Conservation (phyloP, 37 sponge, comb jelly and placozoan species). For the Tethya wilhelma region DNA sequence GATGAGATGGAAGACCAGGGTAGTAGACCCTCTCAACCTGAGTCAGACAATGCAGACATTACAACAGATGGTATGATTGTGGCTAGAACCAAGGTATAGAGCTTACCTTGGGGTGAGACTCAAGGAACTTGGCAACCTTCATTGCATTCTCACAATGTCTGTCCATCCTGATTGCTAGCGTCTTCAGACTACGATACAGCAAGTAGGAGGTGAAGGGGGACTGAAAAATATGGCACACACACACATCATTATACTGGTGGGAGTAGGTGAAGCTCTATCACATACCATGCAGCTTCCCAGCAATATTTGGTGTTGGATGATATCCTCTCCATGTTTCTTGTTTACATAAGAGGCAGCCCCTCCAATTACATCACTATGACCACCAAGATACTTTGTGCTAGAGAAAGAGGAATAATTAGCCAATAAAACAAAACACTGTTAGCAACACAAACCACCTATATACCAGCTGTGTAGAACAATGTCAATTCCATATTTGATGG, state of each 20-base stretch:
- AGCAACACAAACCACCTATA: neutral
- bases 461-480: slow-evolving; percentile 75
- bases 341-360: slow-evolving; percentile 50
- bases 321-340: neutral
- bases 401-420: neutral
- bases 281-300: slow-evolving; percentile 44
- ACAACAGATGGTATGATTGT: no score
- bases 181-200: slow-evolving; percentile 72
- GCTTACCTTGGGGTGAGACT: slow-evolving; percentile 64
- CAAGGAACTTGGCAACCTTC: slow-evolving; percentile 64
- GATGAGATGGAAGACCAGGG: slow-evolving; percentile 77
- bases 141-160: slow-evolving; percentile 73
- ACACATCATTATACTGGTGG: neutral
- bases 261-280: neutral
- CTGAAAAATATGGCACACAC: slow-evolving; percentile 10
- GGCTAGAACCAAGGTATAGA: no score
- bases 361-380: slow-evolving; percentile 71
- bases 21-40: slow-evolving; percentile 64
- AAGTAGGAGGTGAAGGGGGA: slow-evolving; percentile 79
- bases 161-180: slow-evolving; percentile 79
- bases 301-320: neutral
- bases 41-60: no score
- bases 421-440: neutral
- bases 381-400: slow-evolving; percentile 79
- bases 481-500: slow-evolving; percentile 70